phyloP scores from a whole-genome alignment of 2,888 invertebrate genomes.

The Anoncus sp. region DNA sequence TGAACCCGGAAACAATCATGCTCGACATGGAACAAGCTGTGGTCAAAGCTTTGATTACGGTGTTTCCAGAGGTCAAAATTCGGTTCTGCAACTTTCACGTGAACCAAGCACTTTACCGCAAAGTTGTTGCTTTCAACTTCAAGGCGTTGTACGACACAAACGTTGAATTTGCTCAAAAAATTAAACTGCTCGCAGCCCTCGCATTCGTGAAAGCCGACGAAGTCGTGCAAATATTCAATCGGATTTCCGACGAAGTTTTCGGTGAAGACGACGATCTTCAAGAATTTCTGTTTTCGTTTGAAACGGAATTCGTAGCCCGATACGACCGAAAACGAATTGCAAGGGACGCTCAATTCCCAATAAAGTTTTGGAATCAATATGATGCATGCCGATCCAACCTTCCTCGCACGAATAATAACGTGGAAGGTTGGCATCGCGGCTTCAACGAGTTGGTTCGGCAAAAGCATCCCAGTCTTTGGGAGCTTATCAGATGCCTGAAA shows the following conservation, averaged over 20 bases:
- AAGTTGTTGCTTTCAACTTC: neutral
- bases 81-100: conserved; percentile 26
- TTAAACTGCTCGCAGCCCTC: conserved; percentile 16
- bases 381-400: conserved; percentile 21
- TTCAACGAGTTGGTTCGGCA: conserved; percentile 30
- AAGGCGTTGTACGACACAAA: conserved; percentile 12
- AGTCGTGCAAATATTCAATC: conserved; percentile 21
- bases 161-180: conserved; percentile 4
- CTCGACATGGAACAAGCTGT: conserved; percentile 23
- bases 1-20: conserved; percentile 23
- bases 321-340: conserved; percentile 17
- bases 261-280: conserved; percentile 9
- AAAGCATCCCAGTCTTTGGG: conserved; percentile 19
- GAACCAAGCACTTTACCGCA: conserved; percentile 21
- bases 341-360: conserved; percentile 12
- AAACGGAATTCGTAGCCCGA: conserved; percentile 28
- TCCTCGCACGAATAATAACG: conserved; percentile 26
- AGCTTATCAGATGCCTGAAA: conserved; percentile 19
- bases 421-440: conserved; percentile 32
- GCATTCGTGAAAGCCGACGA: conserved; percentile 19
- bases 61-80: conserved; percentile 16
- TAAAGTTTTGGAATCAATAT: conserved; percentile 26
- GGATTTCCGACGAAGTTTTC: conserved; percentile 13
- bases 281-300: conserved; percentile 25
- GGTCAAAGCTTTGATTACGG: too few species aligned